phyloP scores from a whole-genome alignment of 2,888 invertebrate genomes.

The Bugula neritina region DNA sequence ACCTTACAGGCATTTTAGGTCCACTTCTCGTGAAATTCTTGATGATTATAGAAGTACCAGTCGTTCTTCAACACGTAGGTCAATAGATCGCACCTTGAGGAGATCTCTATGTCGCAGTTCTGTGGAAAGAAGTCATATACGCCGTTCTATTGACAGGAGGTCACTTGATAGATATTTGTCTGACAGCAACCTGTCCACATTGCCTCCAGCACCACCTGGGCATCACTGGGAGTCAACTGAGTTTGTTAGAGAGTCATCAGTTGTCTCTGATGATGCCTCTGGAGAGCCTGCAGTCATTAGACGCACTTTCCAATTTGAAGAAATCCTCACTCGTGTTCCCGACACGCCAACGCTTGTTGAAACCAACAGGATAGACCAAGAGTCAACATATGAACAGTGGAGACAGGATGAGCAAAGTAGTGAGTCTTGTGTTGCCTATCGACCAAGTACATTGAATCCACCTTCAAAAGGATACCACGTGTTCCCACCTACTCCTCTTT shows the following conservation, averaged over 20 bases:
- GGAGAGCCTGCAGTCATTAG: conserved; percentile 22
- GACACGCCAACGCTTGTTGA: not conserved
- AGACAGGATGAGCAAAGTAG: not conserved
- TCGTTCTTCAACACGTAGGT: not conserved
- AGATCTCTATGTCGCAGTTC: not conserved
- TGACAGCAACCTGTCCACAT: not conserved
- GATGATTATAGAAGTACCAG: not conserved
- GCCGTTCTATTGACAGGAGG: not conserved
- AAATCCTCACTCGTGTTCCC: conserved; percentile 8
- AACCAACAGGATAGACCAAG: not conserved
- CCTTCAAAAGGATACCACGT: conserved; percentile 19
- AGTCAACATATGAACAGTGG: not conserved
- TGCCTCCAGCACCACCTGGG: conserved; percentile 10
- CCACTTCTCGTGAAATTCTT: not conserved
- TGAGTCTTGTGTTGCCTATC: not conserved
- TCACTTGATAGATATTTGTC: not conserved
- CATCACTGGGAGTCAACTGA: conserved; percentile 25
- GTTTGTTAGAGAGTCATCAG: conserved; percentile 20
- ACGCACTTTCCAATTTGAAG: conserved; percentile 5
- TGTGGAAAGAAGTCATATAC: not conserved
- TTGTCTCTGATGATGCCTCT: conserved; percentile 17
- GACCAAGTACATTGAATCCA: not conserved
- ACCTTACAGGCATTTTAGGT: not conserved
- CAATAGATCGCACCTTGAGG: not conserved
- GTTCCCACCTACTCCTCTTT: conserved; percentile 6